Percentiles rank a stretch among this genome's conserved stretches.
phyloP scores from a whole-genome alignment of 2,113 vertebrate species.

The Nannospalax galili region DNA sequence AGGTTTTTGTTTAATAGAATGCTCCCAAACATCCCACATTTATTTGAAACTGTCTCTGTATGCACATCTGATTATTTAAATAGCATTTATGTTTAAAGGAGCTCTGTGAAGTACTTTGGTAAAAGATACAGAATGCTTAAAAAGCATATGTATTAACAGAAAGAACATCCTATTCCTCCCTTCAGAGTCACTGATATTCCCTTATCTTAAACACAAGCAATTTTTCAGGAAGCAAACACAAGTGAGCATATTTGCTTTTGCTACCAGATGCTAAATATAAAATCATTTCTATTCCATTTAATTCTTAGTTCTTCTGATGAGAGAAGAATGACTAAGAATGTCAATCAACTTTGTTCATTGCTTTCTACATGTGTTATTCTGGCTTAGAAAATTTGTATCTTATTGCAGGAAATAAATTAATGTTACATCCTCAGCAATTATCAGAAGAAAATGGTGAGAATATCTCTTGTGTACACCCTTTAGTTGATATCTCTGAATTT shows the following conservation, averaged over 20 bases:
- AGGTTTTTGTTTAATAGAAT: slow-evolving; percentile 34
- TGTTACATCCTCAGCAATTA: not conserved
- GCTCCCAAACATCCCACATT: not conserved
- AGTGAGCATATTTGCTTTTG: not conserved
- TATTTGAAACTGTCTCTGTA: slow-evolving; percentile 31
- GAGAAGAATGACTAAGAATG: slow-evolving; percentile 38
- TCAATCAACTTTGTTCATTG: slow-evolving; percentile 36
- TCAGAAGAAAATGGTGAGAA: not conserved
- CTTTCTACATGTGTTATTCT: slow-evolving; percentile 12
- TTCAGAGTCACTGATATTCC: slow-evolving; percentile 32
- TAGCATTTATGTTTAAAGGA: not conserved
- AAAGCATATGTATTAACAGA: not conserved
- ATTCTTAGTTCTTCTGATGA: not conserved
- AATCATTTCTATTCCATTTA: slow-evolving; percentile 41
- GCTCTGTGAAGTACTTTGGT: not conserved
- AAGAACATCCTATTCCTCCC: not conserved
- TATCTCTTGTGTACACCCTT: not conserved
- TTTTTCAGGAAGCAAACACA: slow-evolving; percentile 30
- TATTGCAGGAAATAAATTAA: slow-evolving; percentile 2
- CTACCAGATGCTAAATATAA: not conserved
- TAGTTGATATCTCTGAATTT: not conserved
- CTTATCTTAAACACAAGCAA: not conserved
- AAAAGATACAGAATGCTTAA: not conserved
- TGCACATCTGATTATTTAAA: slow-evolving; percentile 51
- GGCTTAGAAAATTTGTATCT: slow-evolving; percentile 37